phyloP scores from a whole-genome alignment of 1,140 invertebrate genomes.

The Linepithema humile region DNA sequence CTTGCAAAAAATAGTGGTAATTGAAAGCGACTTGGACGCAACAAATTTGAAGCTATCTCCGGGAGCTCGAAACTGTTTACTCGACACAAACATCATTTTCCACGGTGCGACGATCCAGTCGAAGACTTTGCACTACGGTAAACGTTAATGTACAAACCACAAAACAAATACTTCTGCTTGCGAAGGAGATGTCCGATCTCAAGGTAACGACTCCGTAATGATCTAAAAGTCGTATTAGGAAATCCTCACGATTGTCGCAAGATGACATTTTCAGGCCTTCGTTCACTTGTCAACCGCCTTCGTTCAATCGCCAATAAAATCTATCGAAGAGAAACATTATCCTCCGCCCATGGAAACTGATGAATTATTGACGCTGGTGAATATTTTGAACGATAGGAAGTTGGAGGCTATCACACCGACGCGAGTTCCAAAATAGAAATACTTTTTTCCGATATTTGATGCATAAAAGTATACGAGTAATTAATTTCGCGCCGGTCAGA shows the following conservation, averaged over 20 bases:
- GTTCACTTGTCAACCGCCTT: constrained; percentile 89
- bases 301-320: constrained; percentile 86
- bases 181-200: constrained; percentile 88
- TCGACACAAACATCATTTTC: constrained; percentile 89
- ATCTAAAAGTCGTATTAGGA: background rate
- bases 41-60: constrained; percentile 86
- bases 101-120: constrained; percentile 96
- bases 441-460: background rate
- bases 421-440: constrained; percentile 73
- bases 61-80: constrained; percentile 83
- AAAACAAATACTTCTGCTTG: constrained; percentile 86
- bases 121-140: constrained; percentile 87
- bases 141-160: constrained; percentile 87
- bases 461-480: background rate
- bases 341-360: constrained; percentile 81
- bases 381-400: constrained; percentile 79
- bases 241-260: background rate
- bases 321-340: constrained; percentile 87
- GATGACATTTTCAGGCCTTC: constrained; percentile 71
- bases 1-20: constrained; percentile 85
- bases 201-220: constrained; percentile 83
- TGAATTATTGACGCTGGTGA: constrained; percentile 79
- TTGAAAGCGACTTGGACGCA: constrained; percentile 86
- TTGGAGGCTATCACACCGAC: constrained; percentile 78
- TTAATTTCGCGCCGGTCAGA: background rate